A percentile compares a stretch with the other conserved stretches of the same genome.
Evolutionary conservation across 2,113 vertebrate species (phyloP).

Genomic region (Heterotilapia buettikoferi): DNA sequence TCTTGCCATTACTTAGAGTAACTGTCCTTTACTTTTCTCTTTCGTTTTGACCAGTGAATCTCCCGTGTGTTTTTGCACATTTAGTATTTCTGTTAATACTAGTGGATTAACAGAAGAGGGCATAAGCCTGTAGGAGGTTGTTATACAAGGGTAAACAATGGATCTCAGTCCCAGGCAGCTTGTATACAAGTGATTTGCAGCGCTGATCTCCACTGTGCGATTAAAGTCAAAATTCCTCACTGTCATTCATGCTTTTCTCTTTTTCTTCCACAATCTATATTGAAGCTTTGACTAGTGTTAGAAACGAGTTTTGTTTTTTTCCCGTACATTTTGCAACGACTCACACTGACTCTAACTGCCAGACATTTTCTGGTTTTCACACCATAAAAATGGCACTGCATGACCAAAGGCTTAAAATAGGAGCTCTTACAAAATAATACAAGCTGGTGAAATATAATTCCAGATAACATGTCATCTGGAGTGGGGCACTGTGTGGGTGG

Average conservation of each 20-base stretch:
- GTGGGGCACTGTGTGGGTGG: conserved; percentile 19
- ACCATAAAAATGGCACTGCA: neutral
- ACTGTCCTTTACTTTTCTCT: neutral
- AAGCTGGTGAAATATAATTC: conserved; percentile 6
- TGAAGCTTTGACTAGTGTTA: neutral
- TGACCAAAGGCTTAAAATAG: neutral
- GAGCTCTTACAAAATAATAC: neutral
- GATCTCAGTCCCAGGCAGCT: neutral
- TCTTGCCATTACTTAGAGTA: neutral
- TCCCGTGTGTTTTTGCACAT: neutral
- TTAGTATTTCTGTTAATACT: neutral
- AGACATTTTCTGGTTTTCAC: neutral
- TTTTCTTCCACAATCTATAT: neutral
- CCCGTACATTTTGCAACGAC: neutral
- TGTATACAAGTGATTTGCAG: conserved; percentile 17
- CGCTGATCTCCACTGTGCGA: conserved; percentile 1
- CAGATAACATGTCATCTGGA: conserved; percentile 2
- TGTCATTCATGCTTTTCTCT: neutral
- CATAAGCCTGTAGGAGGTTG: neutral
- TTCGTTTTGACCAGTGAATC: neutral
- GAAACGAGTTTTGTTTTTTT: neutral
- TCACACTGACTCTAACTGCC: neutral
- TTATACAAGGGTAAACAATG: neutral
- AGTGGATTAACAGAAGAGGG: neutral
- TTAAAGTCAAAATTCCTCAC: neutral